Base-by-base conservation (phyloP, 1,140 invertebrate genomes). In the Nomia melanderi region DNA sequence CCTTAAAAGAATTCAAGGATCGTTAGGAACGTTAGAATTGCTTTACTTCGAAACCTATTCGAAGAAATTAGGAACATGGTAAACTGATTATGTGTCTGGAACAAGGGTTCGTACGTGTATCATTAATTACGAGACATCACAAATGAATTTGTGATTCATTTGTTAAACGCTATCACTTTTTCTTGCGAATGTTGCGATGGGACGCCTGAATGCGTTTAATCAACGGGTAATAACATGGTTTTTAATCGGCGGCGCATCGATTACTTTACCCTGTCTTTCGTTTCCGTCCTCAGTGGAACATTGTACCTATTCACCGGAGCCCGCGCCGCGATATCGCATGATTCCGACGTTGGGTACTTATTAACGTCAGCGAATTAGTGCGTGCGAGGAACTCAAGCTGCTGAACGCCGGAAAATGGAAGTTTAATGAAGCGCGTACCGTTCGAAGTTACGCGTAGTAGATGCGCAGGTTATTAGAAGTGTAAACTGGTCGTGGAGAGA, bases 391-490 rank as follows among this genome's bases (percentile, higher is more conserved):
- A 59, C 27, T 47, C 39, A 54, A 71, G 57, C 36, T 14, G 39
- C n/a, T 0, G 36, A 31, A 47, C 20, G 27, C 14, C 5, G 27
- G 39, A 36, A 63, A 44, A 63, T 62, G 57, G 39, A 50, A 47
- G 62, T 39, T 74, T 65, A 65, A 65, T 54, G 71, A 65, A 64
- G 31, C 33, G 47, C 62, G 47, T 41, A 44, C 6, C 9, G 31
- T 9, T 72, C 59, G 31, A 71, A 71, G 27, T 50, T 63, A 36
- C 7, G 36, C 9, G 17, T 23, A 25, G 41, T 9, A 29, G 20
- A 17, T 20, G 17, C 20, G 14, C 8, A 2, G 69, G 41, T 53
- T 64, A 62, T 54, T 39, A 65, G 41, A 50, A 41, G 39, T 25
- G 41, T 62, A 50, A 47, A 36, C 33, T 25, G 17, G 8, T 6